Evolutionary conservation across 1,140 invertebrate genomes (phyloP).

Genomic region (Drosophila sucinea): DNA sequence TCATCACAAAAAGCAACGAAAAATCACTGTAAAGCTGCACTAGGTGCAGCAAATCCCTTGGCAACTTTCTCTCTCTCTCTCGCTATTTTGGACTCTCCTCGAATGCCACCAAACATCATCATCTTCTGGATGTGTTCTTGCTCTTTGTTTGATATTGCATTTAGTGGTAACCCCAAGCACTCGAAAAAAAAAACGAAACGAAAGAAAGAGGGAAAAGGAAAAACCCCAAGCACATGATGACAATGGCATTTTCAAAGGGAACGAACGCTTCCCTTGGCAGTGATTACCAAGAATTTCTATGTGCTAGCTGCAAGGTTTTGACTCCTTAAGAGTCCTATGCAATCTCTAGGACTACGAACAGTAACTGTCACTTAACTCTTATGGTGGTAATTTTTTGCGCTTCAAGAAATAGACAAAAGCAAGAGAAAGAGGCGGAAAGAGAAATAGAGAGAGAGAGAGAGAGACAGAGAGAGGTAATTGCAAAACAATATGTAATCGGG

Average conservation of each 20-base stretch:
- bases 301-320: slow-evolving; percentile 51
- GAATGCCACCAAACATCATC: slow-evolving; percentile 34
- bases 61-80: neutral
- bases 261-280: slow-evolving; percentile 48
- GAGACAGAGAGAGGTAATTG: too few relatives aligned
- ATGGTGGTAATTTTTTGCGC: slow-evolving; percentile 33
- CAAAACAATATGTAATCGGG: too few relatives aligned
- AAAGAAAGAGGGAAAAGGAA: neutral
- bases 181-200: neutral
- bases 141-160: slow-evolving; percentile 43
- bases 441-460: too few relatives aligned
- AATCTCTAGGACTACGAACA: slow-evolving; percentile 27
- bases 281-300: slow-evolving; percentile 48
- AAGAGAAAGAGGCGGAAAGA: neutral
- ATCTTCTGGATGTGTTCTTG: slow-evolving; percentile 31
- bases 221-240: slow-evolving; percentile 46
- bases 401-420: slow-evolving; percentile 19
- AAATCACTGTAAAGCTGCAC: slow-evolving; percentile 17
- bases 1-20: slow-evolving; percentile 20
- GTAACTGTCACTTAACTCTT: slow-evolving; percentile 51
- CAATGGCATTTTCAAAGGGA: slow-evolving; percentile 38
- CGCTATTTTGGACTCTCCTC: slow-evolving; percentile 1
- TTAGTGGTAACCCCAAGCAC: slow-evolving; percentile 46
- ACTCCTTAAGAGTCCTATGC: slow-evolving; percentile 49
- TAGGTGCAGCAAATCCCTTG: slow-evolving; percentile 22